Conservation (phyloP, 2,113 vertebrate genomes). For the Heterocephalus glaber region DNA sequence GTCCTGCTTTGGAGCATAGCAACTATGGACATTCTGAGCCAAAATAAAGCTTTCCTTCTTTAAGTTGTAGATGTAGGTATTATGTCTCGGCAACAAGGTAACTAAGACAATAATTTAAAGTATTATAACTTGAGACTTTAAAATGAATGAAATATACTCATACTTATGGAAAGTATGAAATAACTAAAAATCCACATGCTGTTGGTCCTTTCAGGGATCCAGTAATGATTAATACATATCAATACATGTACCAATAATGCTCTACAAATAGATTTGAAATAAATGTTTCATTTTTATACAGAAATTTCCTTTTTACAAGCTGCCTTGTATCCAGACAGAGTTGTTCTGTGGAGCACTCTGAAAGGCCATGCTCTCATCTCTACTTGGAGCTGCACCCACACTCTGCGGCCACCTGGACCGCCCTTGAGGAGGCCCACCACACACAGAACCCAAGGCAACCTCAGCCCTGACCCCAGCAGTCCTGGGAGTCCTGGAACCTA, state of each 20-base stretch:
- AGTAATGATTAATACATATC: accelerated
- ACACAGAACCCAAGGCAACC: neutral
- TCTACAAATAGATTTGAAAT: neutral
- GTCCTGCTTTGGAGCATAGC: neutral
- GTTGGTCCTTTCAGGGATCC: neutral
- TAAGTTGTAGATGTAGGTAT: neutral
- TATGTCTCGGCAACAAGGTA: neutral
- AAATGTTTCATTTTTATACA: neutral
- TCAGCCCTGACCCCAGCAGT: neutral
- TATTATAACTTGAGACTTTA: neutral
- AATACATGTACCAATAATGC: neutral
- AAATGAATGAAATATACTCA: neutral
- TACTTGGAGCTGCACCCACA: neutral
- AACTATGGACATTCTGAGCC: neutral
- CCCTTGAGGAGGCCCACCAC: accelerated
- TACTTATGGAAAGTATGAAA: neutral
- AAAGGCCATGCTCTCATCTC: neutral
- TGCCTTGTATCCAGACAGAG: neutral
- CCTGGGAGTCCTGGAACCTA: neutral
- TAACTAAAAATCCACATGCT: neutral
- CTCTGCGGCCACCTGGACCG: neutral
- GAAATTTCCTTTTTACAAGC: neutral
- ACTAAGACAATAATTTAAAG: neutral
- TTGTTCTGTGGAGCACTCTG: neutral
- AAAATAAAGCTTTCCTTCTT: neutral